A percentile compares a stretch with the other conserved stretches of the same genome.
phyloP scores from a whole-genome alignment of 2,113 vertebrate genomes.

The Larimichthys crocea region DNA sequence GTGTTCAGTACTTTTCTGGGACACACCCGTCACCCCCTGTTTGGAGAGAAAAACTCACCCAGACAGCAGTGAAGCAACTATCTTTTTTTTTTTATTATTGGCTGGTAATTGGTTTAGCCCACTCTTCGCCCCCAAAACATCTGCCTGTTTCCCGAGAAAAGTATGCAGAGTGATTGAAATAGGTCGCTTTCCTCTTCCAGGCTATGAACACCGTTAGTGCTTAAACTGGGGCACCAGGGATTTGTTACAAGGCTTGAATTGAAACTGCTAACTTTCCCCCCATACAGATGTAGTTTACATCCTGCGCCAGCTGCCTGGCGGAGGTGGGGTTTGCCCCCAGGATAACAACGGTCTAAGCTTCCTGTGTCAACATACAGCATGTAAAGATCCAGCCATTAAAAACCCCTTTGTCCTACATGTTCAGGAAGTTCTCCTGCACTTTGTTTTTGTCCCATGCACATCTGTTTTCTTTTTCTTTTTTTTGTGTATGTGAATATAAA shows the following conservation, averaged over 20 bases:
- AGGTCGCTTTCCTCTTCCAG: constrained; percentile 33
- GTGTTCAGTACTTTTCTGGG: constrained; percentile 3
- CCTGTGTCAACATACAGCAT: constrained; percentile 26
- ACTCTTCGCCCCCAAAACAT: constrained; percentile 2
- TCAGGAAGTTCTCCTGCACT: neutral
- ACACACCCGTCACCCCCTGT: constrained; percentile 34
- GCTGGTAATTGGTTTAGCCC: constrained; percentile 14
- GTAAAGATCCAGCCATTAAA: constrained; percentile 17
- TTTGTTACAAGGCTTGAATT: constrained; percentile 22
- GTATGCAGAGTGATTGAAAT: constrained; percentile 6
- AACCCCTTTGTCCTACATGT: neutral
- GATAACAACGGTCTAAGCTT: constrained; percentile 12
- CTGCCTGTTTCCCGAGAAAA: constrained; percentile 19
- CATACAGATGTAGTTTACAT: constrained; percentile 53
- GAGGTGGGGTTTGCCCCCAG: neutral
- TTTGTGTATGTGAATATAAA: neutral
- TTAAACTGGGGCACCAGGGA: constrained; percentile 35
- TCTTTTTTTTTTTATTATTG: constrained; percentile 16
- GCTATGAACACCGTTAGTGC: neutral
- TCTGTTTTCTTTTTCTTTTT: neutral
- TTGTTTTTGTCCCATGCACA: neutral
- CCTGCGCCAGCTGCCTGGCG: constrained; percentile 23
- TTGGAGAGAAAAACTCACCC: neutral
- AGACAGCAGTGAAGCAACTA: neutral
- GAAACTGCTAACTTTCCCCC: constrained; percentile 1